Conservation (phyloP, 2,888 invertebrate genomes). For the Deilephila porcellus region DNA sequence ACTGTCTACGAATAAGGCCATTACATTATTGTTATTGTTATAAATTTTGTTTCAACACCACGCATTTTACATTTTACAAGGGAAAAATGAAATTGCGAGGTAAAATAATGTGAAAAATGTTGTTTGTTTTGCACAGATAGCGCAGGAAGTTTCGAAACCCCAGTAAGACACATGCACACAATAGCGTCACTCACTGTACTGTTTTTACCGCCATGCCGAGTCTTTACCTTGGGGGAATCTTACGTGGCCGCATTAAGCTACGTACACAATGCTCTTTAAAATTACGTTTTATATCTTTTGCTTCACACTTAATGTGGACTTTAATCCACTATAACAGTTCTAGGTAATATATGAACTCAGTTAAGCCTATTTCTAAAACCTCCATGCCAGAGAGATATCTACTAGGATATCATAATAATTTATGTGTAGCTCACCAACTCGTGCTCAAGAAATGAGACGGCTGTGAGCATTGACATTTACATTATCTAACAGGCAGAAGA, state of each 20-base stretch:
- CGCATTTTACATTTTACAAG: neutral
- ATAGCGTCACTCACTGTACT: slow-evolving; percentile 58
- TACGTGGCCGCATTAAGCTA: slow-evolving; percentile 38
- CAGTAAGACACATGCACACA: slow-evolving; percentile 46
- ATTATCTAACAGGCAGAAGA: no score
- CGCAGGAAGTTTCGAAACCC: slow-evolving; percentile 36
- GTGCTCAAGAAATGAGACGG: no score
- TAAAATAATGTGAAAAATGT: neutral
- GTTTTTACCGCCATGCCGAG: slow-evolving; percentile 37
- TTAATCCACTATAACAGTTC: no score
- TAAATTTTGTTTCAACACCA: neutral
- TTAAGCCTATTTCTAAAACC: no score
- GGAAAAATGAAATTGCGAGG: neutral
- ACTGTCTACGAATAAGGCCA: no score
- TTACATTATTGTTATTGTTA: neutral
- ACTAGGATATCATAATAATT: no score
- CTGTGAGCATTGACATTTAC: no score
- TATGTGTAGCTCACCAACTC: no score
- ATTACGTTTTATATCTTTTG: neutral
- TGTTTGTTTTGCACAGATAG: slow-evolving; percentile 27
- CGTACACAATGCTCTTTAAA: slow-evolving; percentile 37
- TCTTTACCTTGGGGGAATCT: slow-evolving; percentile 34
- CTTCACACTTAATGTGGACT: neutral
- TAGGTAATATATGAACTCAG: no score
- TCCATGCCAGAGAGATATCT: no score